Percentiles rank a stretch among this genome's conserved stretches.
These are phyloP conservation scores for Caenorhabditis auriculariae DNA, from an alignment of 2,888 invertebrate species.

Conservation along the genomic window DNA sequence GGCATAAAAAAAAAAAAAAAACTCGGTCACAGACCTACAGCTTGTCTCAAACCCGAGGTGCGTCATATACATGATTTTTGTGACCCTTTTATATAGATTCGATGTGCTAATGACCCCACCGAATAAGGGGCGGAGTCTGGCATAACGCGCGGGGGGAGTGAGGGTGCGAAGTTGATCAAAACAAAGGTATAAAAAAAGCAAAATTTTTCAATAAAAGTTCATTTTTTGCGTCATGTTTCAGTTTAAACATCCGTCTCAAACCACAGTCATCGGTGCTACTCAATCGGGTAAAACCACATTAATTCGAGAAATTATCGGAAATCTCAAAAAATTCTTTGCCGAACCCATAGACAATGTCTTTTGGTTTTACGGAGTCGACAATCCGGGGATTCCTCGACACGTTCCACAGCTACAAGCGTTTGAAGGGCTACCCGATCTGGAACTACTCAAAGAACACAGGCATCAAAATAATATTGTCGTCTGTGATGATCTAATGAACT, in stretches of 20 bases:
- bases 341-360: conserved; percentile 10
- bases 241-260: conserved; percentile 9
- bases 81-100: too few species aligned
- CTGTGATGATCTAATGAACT: conserved; percentile 14
- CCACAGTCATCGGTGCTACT: conserved; percentile 2
- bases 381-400: conserved; percentile 6
- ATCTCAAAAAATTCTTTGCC: neutral
- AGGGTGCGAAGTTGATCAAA: too few species aligned
- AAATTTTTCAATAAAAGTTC: too few species aligned
- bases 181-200: too few species aligned
- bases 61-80: too few species aligned
- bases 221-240: too few species aligned
- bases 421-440: conserved; percentile 7
- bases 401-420: conserved; percentile 1
- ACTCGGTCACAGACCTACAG: too few species aligned
- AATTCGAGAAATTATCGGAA: conserved; percentile 5
- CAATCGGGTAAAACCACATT: conserved; percentile 8
- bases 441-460: conserved; percentile 6
- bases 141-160: too few species aligned
- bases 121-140: too few species aligned
- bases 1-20: too few species aligned
- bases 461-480: conserved; percentile 3
- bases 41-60: too few species aligned
- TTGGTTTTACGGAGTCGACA: conserved; percentile 10
- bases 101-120: too few species aligned